Evolutionary conservation across 1,140 invertebrate species (phyloP).

Genomic region (Drosophila nigromelanica): DNA sequence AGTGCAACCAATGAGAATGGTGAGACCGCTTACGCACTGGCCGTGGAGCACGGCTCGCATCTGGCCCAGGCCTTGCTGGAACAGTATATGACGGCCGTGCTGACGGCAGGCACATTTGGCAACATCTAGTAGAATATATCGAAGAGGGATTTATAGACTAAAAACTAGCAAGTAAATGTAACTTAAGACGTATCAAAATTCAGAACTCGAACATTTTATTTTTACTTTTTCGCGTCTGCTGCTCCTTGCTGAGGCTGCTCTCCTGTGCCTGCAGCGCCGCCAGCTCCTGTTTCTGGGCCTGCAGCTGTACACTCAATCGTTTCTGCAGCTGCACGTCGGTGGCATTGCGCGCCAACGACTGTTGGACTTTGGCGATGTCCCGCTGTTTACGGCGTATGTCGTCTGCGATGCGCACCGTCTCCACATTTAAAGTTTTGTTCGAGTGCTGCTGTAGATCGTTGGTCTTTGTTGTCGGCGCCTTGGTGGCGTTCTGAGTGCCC

Average conservation of each 20-base stretch:
- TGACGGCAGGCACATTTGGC: slow-evolving; percentile 58
- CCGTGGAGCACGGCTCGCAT: slow-evolving; percentile 85
- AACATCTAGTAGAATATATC: slow-evolving; percentile 30
- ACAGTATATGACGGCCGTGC: slow-evolving; percentile 75
- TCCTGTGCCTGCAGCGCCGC: slow-evolving; percentile 86
- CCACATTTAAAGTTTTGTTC: slow-evolving; percentile 89
- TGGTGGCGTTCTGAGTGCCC: slow-evolving; percentile 20
- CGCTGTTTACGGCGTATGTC: slow-evolving; percentile 88
- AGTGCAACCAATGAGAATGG: slow-evolving; percentile 91
- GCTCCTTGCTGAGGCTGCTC: slow-evolving; percentile 87
- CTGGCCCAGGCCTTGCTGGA: slow-evolving; percentile 77
- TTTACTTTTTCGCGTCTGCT: slow-evolving; percentile 88
- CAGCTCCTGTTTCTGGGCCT: slow-evolving; percentile 87
- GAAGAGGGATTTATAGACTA: not conserved
- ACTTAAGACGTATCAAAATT: slow-evolving; percentile 10
- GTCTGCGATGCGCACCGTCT: slow-evolving; percentile 90
- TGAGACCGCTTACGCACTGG: slow-evolving; percentile 92
- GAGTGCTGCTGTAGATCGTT: slow-evolving; percentile 86
- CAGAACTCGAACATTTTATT: slow-evolving; percentile 89
- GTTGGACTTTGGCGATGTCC: slow-evolving; percentile 88
- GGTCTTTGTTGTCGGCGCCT: slow-evolving; percentile 31
- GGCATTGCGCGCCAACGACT: slow-evolving; percentile 87
- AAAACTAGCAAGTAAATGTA: not conserved
- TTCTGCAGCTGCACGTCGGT: slow-evolving; percentile 86
- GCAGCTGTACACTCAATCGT: slow-evolving; percentile 86